phyloP scores from a whole-genome alignment of 2,113 vertebrate species.

The Rhipidura dahli region DNA sequence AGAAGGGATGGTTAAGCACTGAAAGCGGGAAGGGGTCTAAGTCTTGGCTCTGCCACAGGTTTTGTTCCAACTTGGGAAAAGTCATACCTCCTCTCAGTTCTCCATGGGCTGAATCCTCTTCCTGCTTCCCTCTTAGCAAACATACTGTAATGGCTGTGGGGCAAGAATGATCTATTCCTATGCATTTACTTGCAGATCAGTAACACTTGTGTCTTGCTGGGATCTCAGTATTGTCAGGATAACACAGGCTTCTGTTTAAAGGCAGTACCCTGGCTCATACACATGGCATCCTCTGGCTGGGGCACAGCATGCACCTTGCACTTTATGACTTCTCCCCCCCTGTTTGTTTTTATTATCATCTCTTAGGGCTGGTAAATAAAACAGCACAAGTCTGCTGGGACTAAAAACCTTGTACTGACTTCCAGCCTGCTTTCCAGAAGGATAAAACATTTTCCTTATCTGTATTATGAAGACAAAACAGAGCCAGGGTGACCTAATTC shows the following conservation, averaged over 20 bases:
- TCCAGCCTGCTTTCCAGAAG: neutral
- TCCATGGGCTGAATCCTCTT: neutral
- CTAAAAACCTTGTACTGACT: conserved; percentile 9
- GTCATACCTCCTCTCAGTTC: neutral
- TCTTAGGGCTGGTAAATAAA: neutral
- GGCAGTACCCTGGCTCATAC: neutral
- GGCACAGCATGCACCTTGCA: neutral
- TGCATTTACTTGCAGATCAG: neutral
- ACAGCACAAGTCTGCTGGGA: neutral
- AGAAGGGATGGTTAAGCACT: neutral
- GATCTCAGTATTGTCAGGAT: neutral
- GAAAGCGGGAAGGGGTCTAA: neutral
- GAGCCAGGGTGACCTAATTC: neutral
- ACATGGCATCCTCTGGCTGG: accelerated
- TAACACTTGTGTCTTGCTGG: neutral
- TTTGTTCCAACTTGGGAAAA: neutral
- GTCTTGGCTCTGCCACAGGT: neutral
- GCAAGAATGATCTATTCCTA: neutral
- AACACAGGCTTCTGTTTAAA: neutral
- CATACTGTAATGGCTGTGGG: neutral
- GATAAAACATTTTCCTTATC: neutral
- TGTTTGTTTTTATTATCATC: neutral
- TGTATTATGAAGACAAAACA: conserved; percentile 24
- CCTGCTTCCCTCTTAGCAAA: neutral
- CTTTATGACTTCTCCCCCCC: accelerated